Evolutionary conservation across 2,888 invertebrate species (phyloP), one percentile per base, ranked within the genome.

Genomic region (Diaprepes abbreviatus): DNA sequence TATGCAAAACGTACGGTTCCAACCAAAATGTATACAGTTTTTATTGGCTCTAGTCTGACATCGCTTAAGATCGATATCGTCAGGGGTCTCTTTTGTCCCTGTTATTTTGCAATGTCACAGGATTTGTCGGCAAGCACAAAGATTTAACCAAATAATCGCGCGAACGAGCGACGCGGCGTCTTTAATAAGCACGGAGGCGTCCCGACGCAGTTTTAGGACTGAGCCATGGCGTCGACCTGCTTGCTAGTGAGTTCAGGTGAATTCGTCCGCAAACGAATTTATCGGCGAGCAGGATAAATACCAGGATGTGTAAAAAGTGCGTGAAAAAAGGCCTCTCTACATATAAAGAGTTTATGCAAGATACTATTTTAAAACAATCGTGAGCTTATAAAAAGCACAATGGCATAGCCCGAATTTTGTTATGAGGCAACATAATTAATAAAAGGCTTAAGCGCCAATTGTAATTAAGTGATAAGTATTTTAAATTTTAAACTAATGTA

Each of bases 191-290:
- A 72, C 65, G 67, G 54, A 70, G 57, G 70, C 74, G 75, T 66
- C 75, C 70, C 76, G 75, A 71, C 74, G 75, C 70, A 28, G 52
- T 54, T 48, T 65, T 36, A 70, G 67, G 71, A 76, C 76, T 75
- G 73, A 73, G 40, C 31, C 66, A 57, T 38, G 54, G 60, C 58
- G 28, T 55, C 67, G 73, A 38, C 55, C 55, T 64, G 64, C 19
- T 35, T 59, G 59, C 63, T 67, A 58, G 67, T 66, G 73, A 62
- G 68, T 73, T 74, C 73, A 74, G 74, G 75, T 74, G 63, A 69
- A 70, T 62, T 59, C 31, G 43, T 43, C 31, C 45, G 59, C 59
- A 48, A 59, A 59, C 55, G 55, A 55, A 36, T 38, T 36, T 55
- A 24, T 17, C 21, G 21, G 19, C 55, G 21, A 24, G n/a, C 21